Base-by-base conservation (phyloP, 2,797 vertebrate genomes). In the Dicrostonyx torquatus region DNA sequence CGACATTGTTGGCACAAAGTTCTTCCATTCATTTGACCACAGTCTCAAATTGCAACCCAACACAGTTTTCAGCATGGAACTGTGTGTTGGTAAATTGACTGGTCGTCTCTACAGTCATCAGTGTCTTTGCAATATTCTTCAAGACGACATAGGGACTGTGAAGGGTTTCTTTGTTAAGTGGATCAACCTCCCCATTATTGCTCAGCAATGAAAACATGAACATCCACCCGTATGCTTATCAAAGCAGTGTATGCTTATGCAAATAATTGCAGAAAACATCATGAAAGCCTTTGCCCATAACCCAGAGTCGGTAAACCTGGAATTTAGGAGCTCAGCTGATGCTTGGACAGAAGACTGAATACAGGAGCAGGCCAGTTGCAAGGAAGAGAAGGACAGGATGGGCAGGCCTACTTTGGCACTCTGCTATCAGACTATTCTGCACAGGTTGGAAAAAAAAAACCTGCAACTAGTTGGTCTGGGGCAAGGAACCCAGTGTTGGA, bases 21-120 rank as follows among this genome's bases (percentile, higher is more conserved):
- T 45, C 37, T 91, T 40, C 62, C 68, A 55, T 14, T 37, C 26
- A 14, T 64, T 78, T 94, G 91, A 94, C 60, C 60, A 75, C 50
- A 84, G 37, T 75, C 79, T 93, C 87, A 20, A 53, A 84, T 14
- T 76, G 75, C 8, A 82, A 84, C 72, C 77, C 43, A 90, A 24
- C 64, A 58, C 18, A 37, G 50, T 85, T 94, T 29, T 66, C 80
- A 79, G 3, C 45, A 55, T 22, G 70, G 88, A 85, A 70, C 5
- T 20, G 17, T 22, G 55, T 58, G 58, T 86, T 40, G 86, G 55
- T 83, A 83, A 37, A 77, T 72, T 13, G 53, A 34, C 68, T 6
- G 20, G 43, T 84, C 85, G 76, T 76, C 29, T 58, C 45, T 55
- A 45, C 37, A 58, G 22, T 73, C 66, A 77, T 14, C 45, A 12